Conservation (phyloP, 2,888 invertebrate species). For the Calameuta idolon region DNA sequence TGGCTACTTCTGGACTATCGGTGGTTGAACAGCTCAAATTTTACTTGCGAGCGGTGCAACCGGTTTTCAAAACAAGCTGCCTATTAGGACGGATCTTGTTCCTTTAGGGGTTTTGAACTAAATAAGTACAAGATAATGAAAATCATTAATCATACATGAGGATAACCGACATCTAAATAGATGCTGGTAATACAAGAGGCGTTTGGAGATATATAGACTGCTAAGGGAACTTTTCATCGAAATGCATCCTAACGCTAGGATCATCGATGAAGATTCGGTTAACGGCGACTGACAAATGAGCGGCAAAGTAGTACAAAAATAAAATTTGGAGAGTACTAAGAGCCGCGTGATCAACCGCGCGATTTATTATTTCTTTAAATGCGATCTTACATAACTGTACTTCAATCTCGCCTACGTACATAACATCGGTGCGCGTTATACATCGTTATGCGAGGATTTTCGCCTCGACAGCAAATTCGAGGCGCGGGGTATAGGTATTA, state of each 20-base stretch:
- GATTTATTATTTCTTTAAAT: not conserved
- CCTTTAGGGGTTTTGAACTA: not conserved
- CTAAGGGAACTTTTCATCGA: not conserved
- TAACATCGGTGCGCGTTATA: slow-evolving; percentile 13
- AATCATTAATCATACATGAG: not conserved
- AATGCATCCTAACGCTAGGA: not conserved
- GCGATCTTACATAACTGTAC: slow-evolving; percentile 35
- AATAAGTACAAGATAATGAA: not conserved
- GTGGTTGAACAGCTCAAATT: not conserved
- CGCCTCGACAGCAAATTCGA: slow-evolving; percentile 5
- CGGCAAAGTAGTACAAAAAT: not conserved
- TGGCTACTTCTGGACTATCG: not conserved
- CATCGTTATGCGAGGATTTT: slow-evolving; percentile 8
- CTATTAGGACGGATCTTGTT: not conserved
- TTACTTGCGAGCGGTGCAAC: not conserved
- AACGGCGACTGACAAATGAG: not conserved
- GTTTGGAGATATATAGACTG: not conserved
- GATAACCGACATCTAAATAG: not conserved
- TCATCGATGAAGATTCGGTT: not conserved
- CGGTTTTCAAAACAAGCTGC: not conserved
- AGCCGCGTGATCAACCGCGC: not conserved
- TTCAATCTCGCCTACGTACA: slow-evolving; percentile 29
- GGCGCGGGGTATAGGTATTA: slow-evolving; percentile 9
- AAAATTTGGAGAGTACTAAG: not conserved
- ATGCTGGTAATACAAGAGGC: not conserved